Evolutionary conservation across 2,113 vertebrate genomes (phyloP).

Genomic region (Tenrec ecaudatus): DNA sequence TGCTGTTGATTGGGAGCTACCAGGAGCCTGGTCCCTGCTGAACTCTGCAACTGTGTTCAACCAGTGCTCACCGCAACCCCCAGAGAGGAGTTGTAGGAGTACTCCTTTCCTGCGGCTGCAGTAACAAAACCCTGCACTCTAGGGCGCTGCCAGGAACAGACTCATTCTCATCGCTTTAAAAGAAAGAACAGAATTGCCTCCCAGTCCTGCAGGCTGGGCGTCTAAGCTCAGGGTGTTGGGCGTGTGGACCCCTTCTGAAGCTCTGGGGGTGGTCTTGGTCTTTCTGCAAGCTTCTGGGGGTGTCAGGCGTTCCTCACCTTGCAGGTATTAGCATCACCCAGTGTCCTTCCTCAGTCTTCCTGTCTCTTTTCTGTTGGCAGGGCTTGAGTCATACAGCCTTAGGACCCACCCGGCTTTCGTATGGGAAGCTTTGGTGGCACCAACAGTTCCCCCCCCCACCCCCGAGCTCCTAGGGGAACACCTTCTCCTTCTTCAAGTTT

Average conservation of each 20-base stretch:
- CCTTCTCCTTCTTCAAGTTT: background rate
- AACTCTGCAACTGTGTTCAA: fast-evolving
- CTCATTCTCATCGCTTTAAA: too few species aligned
- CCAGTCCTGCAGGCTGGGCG: background rate
- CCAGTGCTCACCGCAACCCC: background rate
- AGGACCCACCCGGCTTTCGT: background rate
- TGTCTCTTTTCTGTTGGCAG: background rate
- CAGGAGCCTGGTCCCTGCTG: fast-evolving
- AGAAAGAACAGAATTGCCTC: background rate
- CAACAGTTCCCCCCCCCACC: too few species aligned
- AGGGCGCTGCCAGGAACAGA: background rate
- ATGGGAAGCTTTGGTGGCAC: background rate
- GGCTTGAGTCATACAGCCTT: background rate
- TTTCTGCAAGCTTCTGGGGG: background rate
- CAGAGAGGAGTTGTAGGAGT: background rate
- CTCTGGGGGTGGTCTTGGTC: background rate
- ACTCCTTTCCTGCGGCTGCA: background rate
- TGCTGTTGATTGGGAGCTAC: background rate
- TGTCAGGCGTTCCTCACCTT: background rate
- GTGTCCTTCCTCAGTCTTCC: background rate
- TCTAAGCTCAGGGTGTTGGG: background rate
- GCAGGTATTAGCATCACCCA: background rate
- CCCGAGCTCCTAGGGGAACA: too few species aligned
- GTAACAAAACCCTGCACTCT: background rate
- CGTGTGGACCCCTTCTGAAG: background rate